A percentile compares a stretch with the other conserved stretches of the same genome.
Conservation (phyloP, 2,113 vertebrate species). For the Condylura cristata region DNA sequence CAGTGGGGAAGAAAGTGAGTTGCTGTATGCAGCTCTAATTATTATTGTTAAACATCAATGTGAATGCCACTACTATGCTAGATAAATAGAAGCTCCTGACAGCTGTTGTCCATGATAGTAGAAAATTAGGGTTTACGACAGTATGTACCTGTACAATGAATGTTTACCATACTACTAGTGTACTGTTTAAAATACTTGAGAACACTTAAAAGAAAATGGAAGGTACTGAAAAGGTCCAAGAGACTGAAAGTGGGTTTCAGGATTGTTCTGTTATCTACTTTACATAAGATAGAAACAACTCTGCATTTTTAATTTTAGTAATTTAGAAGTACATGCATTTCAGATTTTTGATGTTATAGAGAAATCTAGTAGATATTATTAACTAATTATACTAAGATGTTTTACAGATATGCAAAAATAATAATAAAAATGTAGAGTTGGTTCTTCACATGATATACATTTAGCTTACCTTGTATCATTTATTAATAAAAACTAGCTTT, state of each 20-base stretch:
- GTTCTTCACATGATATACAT: background rate
- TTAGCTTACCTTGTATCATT: constrained; percentile 4
- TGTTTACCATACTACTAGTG: background rate
- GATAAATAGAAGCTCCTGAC: background rate
- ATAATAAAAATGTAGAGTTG: background rate
- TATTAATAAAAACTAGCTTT: background rate
- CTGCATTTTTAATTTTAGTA: constrained; percentile 10
- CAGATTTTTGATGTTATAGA: constrained; percentile 2
- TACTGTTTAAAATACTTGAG: constrained; percentile 38
- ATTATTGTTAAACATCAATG: constrained; percentile 2
- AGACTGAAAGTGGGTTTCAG: background rate
- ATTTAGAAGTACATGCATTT: background rate
- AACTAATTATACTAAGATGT: background rate
- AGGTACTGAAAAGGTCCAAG: background rate
- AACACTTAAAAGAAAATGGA: constrained; percentile 1
- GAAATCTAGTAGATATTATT: background rate
- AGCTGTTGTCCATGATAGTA: background rate
- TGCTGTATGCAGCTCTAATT: background rate
- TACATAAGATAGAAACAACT: background rate
- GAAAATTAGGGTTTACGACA: background rate
- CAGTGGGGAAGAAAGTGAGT: background rate
- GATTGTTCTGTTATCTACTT: background rate
- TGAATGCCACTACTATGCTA: background rate
- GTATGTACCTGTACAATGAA: background rate
- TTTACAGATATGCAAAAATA: background rate